These are phyloP conservation scores for Epinotia demarniana DNA, from an alignment of 2,888 invertebrate species.

Conservation along the genomic window DNA sequence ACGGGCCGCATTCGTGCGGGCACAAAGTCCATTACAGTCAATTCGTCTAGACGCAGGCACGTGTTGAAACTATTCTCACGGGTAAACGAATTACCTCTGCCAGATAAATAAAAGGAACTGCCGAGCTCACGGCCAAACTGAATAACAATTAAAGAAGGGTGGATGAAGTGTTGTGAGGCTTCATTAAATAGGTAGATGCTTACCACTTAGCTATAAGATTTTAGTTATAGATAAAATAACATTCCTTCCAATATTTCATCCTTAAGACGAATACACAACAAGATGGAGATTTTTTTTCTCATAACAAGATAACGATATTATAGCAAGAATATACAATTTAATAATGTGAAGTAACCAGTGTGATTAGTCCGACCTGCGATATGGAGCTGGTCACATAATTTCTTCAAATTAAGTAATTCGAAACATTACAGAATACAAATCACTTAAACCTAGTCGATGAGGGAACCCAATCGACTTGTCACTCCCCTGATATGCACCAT, in stretches of 20 bases:
- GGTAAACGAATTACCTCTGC: constrained; percentile 79
- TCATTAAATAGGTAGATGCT: not conserved
- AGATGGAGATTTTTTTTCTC: no score
- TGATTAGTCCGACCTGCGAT: no score
- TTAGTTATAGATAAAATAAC: not conserved
- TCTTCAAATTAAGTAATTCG: no score
- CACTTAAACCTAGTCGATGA: not conserved
- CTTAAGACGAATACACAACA: no score
- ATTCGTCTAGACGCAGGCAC: constrained; percentile 77
- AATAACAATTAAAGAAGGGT: constrained; percentile 70
- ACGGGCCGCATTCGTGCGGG: constrained; percentile 61
- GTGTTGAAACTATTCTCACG: constrained; percentile 80
- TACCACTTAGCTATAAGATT: not conserved
- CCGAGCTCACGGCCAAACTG: constrained; percentile 63
- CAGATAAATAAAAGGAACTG: constrained; percentile 74
- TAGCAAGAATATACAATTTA: no score
- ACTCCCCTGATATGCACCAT: constrained; percentile 28
- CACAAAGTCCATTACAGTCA: constrained; percentile 79
- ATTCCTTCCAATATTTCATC: no score
- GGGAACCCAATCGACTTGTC: not conserved
- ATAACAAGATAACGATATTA: no score
- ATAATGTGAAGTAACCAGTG: no score
- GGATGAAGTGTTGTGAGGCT: constrained; percentile 40
- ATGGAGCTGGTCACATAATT: no score
- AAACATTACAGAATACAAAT: not conserved